Evolutionary conservation across 2,888 invertebrate genomes (phyloP).

Genomic region (Lacanobia wlatinum): DNA sequence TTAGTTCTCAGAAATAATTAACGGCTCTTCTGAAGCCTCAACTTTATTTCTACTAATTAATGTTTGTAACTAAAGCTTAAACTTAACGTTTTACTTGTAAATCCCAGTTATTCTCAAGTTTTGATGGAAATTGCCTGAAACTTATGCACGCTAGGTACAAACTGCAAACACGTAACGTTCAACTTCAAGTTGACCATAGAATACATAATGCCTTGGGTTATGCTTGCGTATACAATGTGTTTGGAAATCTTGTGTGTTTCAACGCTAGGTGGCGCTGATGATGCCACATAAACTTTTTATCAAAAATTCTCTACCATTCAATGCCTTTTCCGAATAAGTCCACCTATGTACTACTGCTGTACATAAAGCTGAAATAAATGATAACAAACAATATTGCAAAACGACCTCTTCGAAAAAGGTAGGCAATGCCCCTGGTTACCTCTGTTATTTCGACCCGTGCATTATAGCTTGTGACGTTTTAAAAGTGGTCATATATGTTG

Average conservation of each 20-base stretch:
- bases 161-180: conserved; percentile 53
- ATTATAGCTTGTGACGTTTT: too few species aligned
- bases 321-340: too few species aligned
- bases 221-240: conserved; percentile 9
- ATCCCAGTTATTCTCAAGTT: conserved; percentile 55
- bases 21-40: neutral
- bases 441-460: neutral
- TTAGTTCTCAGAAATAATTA: conserved; percentile 15
- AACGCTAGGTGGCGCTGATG: neutral
- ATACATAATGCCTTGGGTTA: conserved; percentile 47
- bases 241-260: conserved; percentile 1
- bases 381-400: neutral
- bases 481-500: too few species aligned
- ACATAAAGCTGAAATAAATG: too few species aligned
- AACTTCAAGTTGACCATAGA: conserved; percentile 57
- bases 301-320: too few species aligned
- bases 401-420: neutral
- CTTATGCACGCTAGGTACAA: conserved; percentile 45
- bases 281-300: too few species aligned
- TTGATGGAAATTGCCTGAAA: conserved; percentile 54
- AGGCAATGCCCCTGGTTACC: neutral
- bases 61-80: conserved; percentile 46
- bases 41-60: conserved; percentile 57
- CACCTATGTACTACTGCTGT: too few species aligned
- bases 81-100: conserved; percentile 58